A percentile compares a stretch with the other conserved stretches of the same genome.
These are phyloP conservation scores for Sigmodon hispidus DNA, from an alignment of 2,113 vertebrate species.

Conservation along the genomic window DNA sequence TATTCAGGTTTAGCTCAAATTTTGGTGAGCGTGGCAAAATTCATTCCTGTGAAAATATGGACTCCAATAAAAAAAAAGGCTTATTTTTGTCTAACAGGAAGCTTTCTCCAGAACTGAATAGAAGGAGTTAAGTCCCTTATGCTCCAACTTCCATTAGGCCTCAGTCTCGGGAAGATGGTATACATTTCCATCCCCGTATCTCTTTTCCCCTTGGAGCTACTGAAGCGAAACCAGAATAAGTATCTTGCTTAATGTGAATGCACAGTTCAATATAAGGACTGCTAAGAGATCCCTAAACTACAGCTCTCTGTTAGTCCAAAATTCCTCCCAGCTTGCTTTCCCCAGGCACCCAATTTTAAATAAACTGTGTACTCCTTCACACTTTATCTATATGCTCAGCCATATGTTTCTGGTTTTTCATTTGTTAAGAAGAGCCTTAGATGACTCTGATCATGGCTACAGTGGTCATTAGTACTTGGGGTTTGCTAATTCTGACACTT, in stretches of 20 bases:
- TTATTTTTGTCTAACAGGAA: constrained; percentile 62
- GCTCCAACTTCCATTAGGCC: constrained; percentile 76
- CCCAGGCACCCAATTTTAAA: constrained; percentile 67
- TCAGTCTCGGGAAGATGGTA: constrained; percentile 57
- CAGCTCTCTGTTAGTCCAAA: constrained; percentile 25
- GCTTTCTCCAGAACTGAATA: constrained; percentile 61
- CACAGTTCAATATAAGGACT: constrained; percentile 45
- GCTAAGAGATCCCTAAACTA: constrained; percentile 64
- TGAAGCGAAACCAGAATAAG: constrained; percentile 75
- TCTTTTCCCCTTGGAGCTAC: constrained; percentile 71
- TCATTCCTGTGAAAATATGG: constrained; percentile 73
- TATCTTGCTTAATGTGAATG: constrained; percentile 71
- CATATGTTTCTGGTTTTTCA: constrained; percentile 48
- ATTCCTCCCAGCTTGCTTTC: constrained; percentile 55
- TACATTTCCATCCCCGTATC: constrained; percentile 49
- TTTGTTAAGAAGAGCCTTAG: background rate
- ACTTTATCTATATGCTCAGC: constrained; percentile 59
- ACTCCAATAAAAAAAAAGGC: constrained; percentile 51
- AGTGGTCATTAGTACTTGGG: background rate
- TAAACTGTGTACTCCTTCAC: constrained; percentile 58
- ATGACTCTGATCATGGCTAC: background rate
- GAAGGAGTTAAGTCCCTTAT: constrained; percentile 63
- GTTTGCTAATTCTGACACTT: constrained; percentile 16
- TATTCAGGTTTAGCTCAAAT: constrained; percentile 81
- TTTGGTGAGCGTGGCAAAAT: constrained; percentile 81